Evolutionary conservation across 2,113 vertebrate genomes (phyloP).

Genomic region (Ctenodactylus gundi): DNA sequence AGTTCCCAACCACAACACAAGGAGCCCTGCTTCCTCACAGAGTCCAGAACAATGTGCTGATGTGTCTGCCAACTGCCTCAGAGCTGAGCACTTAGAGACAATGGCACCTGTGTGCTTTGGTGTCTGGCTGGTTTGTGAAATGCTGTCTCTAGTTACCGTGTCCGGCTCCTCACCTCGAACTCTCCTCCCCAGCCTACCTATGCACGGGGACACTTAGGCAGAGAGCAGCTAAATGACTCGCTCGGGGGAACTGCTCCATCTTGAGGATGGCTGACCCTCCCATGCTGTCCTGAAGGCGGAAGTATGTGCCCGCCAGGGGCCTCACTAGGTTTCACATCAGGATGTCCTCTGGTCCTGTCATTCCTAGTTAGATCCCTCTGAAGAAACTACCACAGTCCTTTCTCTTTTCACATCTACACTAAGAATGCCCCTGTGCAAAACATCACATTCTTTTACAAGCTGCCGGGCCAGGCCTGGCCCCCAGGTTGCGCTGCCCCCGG

Average conservation of each 20-base stretch:
- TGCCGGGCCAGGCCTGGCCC: not conserved
- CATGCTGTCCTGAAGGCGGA: constrained; percentile 49
- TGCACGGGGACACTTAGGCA: not conserved
- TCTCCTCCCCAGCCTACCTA: not conserved
- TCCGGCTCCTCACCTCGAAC: not conserved
- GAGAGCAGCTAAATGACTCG: constrained; percentile 5
- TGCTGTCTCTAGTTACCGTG: not conserved
- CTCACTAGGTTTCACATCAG: constrained; percentile 39
- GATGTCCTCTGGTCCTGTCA: constrained; percentile 44
- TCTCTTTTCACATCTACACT: constrained; percentile 21
- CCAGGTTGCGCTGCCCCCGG: not conserved
- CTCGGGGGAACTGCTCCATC: constrained; percentile 16
- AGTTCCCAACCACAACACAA: too few species aligned
- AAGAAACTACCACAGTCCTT: constrained; percentile 34
- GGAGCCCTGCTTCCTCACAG: too few species aligned
- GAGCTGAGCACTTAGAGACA: too few species aligned
- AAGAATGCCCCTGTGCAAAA: not conserved
- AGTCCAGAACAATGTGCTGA: too few species aligned
- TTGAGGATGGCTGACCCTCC: constrained; percentile 39
- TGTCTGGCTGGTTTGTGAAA: not conserved
- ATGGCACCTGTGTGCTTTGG: not conserved
- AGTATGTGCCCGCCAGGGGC: constrained; percentile 22
- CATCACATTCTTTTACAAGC: not conserved
- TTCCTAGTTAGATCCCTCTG: constrained; percentile 43
- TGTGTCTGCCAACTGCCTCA: too few species aligned